These are phyloP conservation scores for Sepioteuthis lessoniana DNA, from an alignment of 2,888 invertebrate genomes.

Conservation along the genomic window DNA sequence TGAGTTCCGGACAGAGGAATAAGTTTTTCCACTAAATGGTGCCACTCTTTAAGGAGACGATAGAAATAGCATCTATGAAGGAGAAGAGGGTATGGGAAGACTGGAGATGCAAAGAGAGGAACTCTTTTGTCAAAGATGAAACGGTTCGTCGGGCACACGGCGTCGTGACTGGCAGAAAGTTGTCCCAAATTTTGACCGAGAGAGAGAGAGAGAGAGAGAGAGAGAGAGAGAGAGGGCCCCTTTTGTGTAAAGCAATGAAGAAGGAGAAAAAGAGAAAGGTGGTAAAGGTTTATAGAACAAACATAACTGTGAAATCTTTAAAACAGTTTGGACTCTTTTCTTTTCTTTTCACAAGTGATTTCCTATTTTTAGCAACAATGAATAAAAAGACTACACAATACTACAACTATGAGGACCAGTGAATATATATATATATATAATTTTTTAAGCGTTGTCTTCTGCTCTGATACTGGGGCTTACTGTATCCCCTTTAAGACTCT, in stretches of 20 bases:
- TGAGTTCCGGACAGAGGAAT: background rate
- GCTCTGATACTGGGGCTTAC: too few relatives aligned
- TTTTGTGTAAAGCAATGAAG: background rate
- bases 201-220: too few relatives aligned
- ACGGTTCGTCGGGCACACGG: constrained; percentile 33
- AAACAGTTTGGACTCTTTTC: background rate
- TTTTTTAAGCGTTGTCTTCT: too few relatives aligned
- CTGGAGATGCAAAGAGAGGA: too few relatives aligned
- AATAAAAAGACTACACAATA: background rate
- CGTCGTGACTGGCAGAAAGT: background rate
- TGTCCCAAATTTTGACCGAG: constrained; percentile 8
- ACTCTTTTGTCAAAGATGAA: constrained; percentile 9
- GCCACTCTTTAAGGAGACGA: background rate
- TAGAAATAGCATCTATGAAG: background rate
- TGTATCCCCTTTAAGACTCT: too few relatives aligned
- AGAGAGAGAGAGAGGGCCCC: too few relatives aligned
- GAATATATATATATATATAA: too few relatives aligned
- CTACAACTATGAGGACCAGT: background rate
- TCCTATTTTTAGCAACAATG: background rate
- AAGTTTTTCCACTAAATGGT: background rate
- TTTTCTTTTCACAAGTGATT: background rate
- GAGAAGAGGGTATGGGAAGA: background rate
- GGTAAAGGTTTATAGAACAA: background rate
- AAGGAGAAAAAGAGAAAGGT: background rate
- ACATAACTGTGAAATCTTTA: background rate